Evolutionary conservation across 1,140 invertebrate species (phyloP), one percentile per base, ranked within the genome.

Genomic region (Latrodectus geometricus): DNA sequence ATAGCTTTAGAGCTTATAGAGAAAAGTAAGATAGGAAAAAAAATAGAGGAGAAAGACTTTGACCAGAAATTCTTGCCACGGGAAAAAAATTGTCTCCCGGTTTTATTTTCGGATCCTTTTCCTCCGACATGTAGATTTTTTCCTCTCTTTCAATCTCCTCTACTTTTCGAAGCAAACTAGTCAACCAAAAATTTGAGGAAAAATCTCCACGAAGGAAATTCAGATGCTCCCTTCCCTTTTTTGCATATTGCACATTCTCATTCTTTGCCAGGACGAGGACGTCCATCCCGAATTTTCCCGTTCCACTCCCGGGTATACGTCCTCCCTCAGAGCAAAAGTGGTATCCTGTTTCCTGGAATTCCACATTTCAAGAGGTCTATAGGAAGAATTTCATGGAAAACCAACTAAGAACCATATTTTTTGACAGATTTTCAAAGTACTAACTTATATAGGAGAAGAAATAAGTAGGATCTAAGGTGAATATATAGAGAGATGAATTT

Each of bases 201-300:
- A 84, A 76, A 84, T 84, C 66, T 86, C 83, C 74, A 72, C 50
- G 52, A 61, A 86, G 66, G 52, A 86, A 86, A 86, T 86, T 86
- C 75, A 77, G 83, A 86, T 70, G 83, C 74, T 74, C 61, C 72
- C 82, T 17, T 35, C 54, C 50, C 75, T 86, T 74, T 81, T 86
- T 86, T 86, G 83, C 83, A 86, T 86, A 86, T 86, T 86, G 83
- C 83, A 86, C 83, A 86, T 86, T 86, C 83, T 73, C 75, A 70
- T 78, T 86, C 83, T 86, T 86, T 86, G 50, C 74, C 76, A 52
- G 76, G 82, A 69, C 56, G 73, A 52, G 72, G 73, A 78, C 83
- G 83, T 86, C 83, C 83, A 86, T 86, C 83, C 76, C 77, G 61
- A 70, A 84, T 75, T 82, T 84, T 68, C 21, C 83, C 77, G 35